Evolutionary conservation across 2,888 invertebrate genomes (phyloP).

Genomic region (Drosophila kanekoi): DNA sequence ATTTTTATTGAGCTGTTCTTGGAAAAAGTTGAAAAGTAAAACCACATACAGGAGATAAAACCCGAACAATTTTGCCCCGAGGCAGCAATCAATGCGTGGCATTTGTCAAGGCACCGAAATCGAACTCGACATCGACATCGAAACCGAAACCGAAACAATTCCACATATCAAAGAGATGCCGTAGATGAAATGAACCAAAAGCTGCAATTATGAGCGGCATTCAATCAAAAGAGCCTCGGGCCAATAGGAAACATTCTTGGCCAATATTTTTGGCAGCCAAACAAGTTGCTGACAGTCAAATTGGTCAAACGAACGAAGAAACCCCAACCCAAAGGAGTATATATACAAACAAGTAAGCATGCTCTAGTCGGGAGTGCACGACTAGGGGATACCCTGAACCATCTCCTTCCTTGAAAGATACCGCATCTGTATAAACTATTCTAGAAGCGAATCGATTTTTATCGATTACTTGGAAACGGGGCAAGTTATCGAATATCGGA

Average conservation of each 20-base stretch:
- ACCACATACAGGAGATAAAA: slow-evolving; percentile 10
- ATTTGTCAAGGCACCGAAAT: slow-evolving; percentile 53
- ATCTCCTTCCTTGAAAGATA: no score
- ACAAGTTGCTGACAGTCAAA: slow-evolving; percentile 74
- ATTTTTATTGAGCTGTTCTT: background rate
- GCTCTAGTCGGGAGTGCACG: no score
- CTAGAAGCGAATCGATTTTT: no score
- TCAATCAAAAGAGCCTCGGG: slow-evolving; percentile 66
- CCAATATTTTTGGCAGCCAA: slow-evolving; percentile 58
- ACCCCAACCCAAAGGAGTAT: background rate
- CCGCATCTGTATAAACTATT: no score
- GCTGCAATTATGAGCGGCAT: slow-evolving; percentile 73
- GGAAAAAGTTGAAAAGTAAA: slow-evolving; percentile 3
- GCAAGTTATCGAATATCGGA: no score
- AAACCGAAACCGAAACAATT: slow-evolving; percentile 22
- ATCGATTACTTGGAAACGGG: no score
- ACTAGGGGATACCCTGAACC: no score
- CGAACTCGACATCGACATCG: slow-evolving; percentile 6
- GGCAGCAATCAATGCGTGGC: slow-evolving; percentile 54
- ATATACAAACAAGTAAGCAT: background rate
- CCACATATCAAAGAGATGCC: slow-evolving; percentile 44
- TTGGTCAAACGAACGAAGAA: slow-evolving; percentile 45
- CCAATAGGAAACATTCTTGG: slow-evolving; percentile 32
- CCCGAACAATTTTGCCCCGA: slow-evolving; percentile 31
- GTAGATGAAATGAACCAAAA: slow-evolving; percentile 54